These are phyloP conservation scores for Leptodactylus fuscus DNA, from an alignment of 2,113 vertebrate species.

Conservation along the genomic window DNA sequence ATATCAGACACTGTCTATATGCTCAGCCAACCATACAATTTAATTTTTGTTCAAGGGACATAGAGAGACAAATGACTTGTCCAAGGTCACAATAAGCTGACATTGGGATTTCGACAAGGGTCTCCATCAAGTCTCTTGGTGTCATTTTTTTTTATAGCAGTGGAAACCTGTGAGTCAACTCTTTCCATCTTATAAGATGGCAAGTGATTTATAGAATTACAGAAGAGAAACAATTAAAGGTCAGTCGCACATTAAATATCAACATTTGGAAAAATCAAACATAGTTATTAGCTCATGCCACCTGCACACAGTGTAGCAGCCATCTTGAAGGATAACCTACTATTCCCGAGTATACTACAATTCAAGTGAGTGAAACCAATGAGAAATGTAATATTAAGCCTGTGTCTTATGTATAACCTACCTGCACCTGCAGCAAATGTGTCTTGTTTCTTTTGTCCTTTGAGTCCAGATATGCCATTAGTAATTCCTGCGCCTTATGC, in stretches of 20 bases:
- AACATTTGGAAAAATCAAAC: background rate
- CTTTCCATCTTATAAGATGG: conserved; percentile 9
- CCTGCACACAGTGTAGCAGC: background rate
- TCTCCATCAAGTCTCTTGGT: conserved; percentile 30
- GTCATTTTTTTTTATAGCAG: conserved; percentile 30
- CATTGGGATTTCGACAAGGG: conserved; percentile 26
- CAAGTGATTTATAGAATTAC: conserved; percentile 23
- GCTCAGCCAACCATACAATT: conserved; percentile 29
- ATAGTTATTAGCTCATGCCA: conserved; percentile 1
- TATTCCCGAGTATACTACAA: background rate
- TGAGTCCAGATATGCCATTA: no score
- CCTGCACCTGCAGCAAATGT: background rate
- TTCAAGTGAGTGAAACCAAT: background rate
- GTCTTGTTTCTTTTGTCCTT: background rate
- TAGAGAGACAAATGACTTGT: conserved; percentile 26
- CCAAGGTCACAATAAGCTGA: conserved; percentile 39
- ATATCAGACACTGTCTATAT: conserved; percentile 8
- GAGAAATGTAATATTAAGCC: background rate
- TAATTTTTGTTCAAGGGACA: conserved; percentile 33
- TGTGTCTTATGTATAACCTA: background rate
- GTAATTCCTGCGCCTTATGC: no score
- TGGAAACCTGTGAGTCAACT: conserved; percentile 12
- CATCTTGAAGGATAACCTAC: background rate
- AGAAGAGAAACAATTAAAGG: conserved; percentile 21
- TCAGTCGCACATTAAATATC: background rate